Conservation (phyloP, 1,140 invertebrate species). For the Musca domestica region DNA sequence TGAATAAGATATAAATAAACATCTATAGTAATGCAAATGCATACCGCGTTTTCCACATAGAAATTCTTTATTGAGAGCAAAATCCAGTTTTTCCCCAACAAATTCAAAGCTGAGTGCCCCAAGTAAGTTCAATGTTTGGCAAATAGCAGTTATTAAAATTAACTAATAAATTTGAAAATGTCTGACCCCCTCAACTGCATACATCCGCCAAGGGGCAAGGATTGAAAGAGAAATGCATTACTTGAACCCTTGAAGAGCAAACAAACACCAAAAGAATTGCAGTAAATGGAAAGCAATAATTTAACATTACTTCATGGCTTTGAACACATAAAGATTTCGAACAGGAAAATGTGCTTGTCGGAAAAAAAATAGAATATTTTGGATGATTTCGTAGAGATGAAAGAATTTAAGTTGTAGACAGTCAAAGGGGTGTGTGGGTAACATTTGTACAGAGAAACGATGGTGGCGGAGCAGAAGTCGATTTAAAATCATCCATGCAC, state of each 20-base stretch:
- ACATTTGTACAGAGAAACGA: not conserved
- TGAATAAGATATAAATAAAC: too few relatives aligned
- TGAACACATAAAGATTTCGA: not conserved
- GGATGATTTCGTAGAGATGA: not conserved
- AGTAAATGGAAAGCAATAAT: constrained; percentile 21
- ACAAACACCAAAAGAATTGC: constrained; percentile 1
- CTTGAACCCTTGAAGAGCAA: not conserved
- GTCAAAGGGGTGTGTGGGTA: not conserved
- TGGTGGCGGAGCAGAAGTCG: not conserved
- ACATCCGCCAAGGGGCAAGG: not conserved
- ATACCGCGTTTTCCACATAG: too few relatives aligned
- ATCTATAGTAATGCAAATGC: too few relatives aligned
- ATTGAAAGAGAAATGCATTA: not conserved
- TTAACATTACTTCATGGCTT: constrained; percentile 18
- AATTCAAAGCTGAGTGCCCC: too few relatives aligned
- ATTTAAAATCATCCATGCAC: constrained; percentile 14
- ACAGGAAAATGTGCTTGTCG: not conserved
- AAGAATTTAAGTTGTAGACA: not conserved
- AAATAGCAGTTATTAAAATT: constrained; percentile 19
- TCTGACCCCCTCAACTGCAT: not conserved
- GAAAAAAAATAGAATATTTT: not conserved
- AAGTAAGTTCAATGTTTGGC: constrained; percentile 11
- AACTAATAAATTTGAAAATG: constrained; percentile 19
- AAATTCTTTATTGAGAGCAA: too few relatives aligned
- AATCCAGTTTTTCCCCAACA: too few relatives aligned